Conservation (phyloP, 2,113 vertebrate genomes). For the Syngnathus scovelli region DNA sequence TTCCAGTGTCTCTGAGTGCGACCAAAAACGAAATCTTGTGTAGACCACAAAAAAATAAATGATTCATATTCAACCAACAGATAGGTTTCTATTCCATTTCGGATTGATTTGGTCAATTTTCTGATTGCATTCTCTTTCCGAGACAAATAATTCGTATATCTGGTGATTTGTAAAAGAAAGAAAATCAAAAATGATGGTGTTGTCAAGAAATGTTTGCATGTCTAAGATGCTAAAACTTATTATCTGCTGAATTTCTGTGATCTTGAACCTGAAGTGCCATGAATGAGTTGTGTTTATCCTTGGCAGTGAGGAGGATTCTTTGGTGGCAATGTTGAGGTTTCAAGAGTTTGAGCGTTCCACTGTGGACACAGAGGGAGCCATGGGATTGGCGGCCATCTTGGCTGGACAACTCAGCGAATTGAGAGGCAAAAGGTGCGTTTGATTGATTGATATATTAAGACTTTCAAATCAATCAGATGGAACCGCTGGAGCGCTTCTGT, state of each 20-base stretch:
- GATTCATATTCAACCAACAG: too few relatives aligned
- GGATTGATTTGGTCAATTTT: too few relatives aligned
- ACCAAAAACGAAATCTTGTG: too few relatives aligned
- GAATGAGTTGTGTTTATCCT: neutral
- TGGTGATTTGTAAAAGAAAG: too few relatives aligned
- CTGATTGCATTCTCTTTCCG: too few relatives aligned
- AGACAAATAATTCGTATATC: too few relatives aligned
- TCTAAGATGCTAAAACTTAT: neutral
- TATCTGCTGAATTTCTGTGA: neutral
- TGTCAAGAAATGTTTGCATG: neutral
- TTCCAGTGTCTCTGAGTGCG: too few relatives aligned
- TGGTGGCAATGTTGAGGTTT: conserved; percentile 82
- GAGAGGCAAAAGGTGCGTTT: conserved; percentile 80
- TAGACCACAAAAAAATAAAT: too few relatives aligned
- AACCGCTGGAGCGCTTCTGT: neutral
- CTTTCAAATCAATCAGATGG: neutral
- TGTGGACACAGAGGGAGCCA: conserved; percentile 80
- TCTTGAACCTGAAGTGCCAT: neutral
- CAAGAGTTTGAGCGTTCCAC: conserved; percentile 83
- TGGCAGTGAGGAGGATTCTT: conserved; percentile 76
- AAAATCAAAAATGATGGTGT: neutral
- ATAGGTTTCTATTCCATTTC: too few relatives aligned
- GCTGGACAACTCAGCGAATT: conserved; percentile 79
- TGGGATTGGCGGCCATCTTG: conserved; percentile 80
- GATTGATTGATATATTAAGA: neutral